Percentiles rank a stretch among this genome's conserved stretches.
phyloP scores from a whole-genome alignment of 2,888 invertebrate species.

The Helleia helle region DNA sequence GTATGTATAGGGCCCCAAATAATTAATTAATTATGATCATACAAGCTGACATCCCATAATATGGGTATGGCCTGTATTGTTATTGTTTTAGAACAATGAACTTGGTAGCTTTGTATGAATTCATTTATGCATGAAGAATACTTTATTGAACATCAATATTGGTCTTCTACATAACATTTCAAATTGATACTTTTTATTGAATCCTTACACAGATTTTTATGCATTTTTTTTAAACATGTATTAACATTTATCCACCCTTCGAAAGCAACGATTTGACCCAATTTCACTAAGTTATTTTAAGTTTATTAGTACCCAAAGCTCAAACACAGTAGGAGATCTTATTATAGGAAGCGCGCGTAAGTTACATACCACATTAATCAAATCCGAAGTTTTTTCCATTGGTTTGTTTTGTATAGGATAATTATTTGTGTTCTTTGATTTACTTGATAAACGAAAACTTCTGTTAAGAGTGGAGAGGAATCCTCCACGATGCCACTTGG shows the following conservation, averaged over 20 bases:
- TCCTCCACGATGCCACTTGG: constrained; percentile 62
- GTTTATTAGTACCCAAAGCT: constrained; percentile 17
- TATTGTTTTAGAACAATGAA: constrained; percentile 43
- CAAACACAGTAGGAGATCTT: constrained; percentile 6
- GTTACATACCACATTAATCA: constrained; percentile 39
- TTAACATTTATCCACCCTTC: constrained; percentile 12
- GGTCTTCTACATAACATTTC: not conserved
- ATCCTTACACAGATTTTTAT: not conserved
- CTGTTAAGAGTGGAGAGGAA: constrained; percentile 62
- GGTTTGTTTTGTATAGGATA: constrained; percentile 43
- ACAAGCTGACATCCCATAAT: constrained; percentile 42
- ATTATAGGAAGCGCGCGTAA: not conserved
- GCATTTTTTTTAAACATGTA: constrained; percentile 5
- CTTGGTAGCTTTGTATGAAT: constrained; percentile 20
- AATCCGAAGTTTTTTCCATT: constrained; percentile 39
- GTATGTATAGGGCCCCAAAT: constrained; percentile 25
- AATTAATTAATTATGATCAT: constrained; percentile 41
- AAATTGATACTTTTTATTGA: not conserved
- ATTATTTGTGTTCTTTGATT: constrained; percentile 38
- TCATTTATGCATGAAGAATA: constrained; percentile 23
- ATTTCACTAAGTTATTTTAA: constrained; percentile 21
- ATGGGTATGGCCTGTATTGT: constrained; percentile 40
- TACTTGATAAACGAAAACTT: constrained; percentile 58
- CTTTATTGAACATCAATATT: constrained; percentile 13
- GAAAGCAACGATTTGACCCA: constrained; percentile 17